These are phyloP conservation scores for Tetragonula carbonaria DNA, from an alignment of 2,888 invertebrate species.

Conservation along the genomic window DNA sequence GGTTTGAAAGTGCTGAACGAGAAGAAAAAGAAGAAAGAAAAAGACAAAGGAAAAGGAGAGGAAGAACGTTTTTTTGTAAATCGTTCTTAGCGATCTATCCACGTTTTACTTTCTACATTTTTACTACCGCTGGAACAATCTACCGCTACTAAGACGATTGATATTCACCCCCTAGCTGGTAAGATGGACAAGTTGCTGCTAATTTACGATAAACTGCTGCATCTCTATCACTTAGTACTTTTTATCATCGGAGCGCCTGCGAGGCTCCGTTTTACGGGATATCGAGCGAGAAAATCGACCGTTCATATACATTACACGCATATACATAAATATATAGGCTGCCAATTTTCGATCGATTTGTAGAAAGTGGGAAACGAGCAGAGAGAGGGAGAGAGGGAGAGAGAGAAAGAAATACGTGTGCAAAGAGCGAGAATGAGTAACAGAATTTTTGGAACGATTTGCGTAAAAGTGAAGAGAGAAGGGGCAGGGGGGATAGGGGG, in stretches of 20 bases:
- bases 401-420: not conserved
- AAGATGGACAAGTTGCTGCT: slow-evolving; percentile 57
- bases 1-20: not conserved
- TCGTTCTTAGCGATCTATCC: slow-evolving; percentile 61
- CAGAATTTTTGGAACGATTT: not conserved
- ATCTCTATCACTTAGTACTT: slow-evolving; percentile 58
- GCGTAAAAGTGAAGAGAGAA: not conserved
- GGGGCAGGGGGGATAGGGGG: too few relatives aligned
- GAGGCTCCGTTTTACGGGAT: slow-evolving; percentile 49
- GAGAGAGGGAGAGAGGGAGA: not conserved
- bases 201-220: slow-evolving; percentile 52
- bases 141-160: slow-evolving; percentile 39
- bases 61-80: slow-evolving; percentile 24
- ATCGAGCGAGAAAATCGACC: slow-evolving; percentile 53
- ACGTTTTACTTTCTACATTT: slow-evolving; percentile 70
- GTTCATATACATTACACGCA: slow-evolving; percentile 21
- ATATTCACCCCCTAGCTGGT: slow-evolving; percentile 57
- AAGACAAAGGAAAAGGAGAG: not conserved
- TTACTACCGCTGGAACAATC: slow-evolving; percentile 66
- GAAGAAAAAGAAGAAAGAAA: not conserved
- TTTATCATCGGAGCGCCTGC: slow-evolving; percentile 59
- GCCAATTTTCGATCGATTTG: slow-evolving; percentile 65
- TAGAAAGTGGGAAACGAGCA: not conserved
- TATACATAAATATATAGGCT: slow-evolving; percentile 57
- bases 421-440: not conserved